Percentiles rank a stretch among this genome's conserved stretches.
Evolutionary conservation across 64 coral and sea anemone species (phyloP).

Genomic region (Anthopleura sola): DNA sequence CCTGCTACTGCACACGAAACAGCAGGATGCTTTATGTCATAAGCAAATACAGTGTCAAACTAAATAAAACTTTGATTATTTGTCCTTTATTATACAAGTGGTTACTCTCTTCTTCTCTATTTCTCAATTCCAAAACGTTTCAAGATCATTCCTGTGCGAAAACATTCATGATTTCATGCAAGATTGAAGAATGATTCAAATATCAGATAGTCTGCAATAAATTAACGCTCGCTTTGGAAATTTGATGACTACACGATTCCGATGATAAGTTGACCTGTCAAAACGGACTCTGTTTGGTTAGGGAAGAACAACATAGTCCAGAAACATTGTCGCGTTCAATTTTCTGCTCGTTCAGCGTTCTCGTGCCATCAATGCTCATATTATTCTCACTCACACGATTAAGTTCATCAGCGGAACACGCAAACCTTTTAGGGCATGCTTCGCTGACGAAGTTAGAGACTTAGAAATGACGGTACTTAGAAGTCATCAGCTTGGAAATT

Average conservation of each 20-base stretch:
- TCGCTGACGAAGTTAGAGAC: conserved; percentile 2
- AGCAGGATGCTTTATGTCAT: neutral
- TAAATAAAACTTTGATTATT: neutral
- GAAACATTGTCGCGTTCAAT: neutral
- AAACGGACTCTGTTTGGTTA: neutral
- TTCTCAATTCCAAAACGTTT: neutral
- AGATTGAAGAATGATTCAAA: neutral
- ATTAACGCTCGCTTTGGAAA: conserved; percentile 10
- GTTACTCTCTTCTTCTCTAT: neutral
- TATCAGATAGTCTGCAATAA: neutral
- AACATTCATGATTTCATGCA: neutral
- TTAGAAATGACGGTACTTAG: neutral
- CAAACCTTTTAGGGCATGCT: neutral
- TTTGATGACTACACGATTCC: neutral
- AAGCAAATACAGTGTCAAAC: neutral
- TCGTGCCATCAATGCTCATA: neutral
- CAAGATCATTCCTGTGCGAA: neutral
- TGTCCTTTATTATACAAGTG: neutral
- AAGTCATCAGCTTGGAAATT: neutral
- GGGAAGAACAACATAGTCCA: neutral
- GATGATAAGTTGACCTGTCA: conserved; percentile 8
- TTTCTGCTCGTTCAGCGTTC: neutral
- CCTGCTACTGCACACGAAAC: neutral
- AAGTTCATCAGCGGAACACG: neutral
- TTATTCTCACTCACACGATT: neutral